Base-by-base conservation (phyloP, 2,888 invertebrate genomes). In the Perdita meconis region DNA sequence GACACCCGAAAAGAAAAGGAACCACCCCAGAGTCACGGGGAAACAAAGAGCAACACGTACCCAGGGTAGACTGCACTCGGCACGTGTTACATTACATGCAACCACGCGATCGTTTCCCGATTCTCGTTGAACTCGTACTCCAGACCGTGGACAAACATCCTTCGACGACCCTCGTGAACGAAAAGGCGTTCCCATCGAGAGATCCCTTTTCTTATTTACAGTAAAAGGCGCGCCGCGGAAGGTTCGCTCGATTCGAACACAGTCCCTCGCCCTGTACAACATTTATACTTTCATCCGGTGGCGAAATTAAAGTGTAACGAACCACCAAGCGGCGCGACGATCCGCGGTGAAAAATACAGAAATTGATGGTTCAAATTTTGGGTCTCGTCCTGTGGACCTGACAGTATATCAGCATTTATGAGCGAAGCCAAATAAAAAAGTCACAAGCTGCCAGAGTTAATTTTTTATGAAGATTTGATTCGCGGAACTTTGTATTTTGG, bases 71-170 rank as follows among this genome's bases (percentile, higher is more conserved):
- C 74, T 80, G 74, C 77, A 71, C 50, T 55, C 51, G 61, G 73
- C 76, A 80, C 80, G 80, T 82, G 82, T 77, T 82, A 80, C 74
- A 47, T 69, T 82, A 77, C 82, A 66, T 60, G 65, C 80, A 64
- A 77, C 78, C 68, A 56, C 80, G 69, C 67, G 82, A 83, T 82
- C 80, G 83, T 80, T 83, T 83, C 74, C 55, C 78, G 67, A 83
- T 80, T 77, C 80, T 70, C 69, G 77, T 82, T 70, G 51, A 77
- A 69, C 69, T 67, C 53, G 66, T 61, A n/a, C 51, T 63, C 59
- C 60, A 40, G 44, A 74, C 69, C 67, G 53, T 61, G 79, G 69
- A 50, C 74, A 82, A 80, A 82, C 77, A 67, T 69, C 53, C 61
- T 66, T 63, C 71, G 63, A 71, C 82, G 68, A 70, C 60, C 68